phyloP scores from a whole-genome alignment of 2,888 invertebrate genomes.

The Agriopis leucophaearia region DNA sequence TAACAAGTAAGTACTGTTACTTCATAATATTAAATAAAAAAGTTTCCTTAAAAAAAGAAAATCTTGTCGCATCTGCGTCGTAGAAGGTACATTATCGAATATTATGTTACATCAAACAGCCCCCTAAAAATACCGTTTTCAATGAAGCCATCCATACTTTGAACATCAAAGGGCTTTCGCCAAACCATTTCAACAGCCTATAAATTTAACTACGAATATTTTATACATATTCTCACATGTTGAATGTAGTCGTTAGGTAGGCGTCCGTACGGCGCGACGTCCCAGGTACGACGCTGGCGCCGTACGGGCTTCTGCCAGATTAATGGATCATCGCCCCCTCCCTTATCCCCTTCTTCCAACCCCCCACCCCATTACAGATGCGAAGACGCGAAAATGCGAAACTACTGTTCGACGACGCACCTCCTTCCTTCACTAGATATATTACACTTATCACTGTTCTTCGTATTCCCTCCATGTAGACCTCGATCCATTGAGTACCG shows the following conservation, averaged over 20 bases:
- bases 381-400: slow-evolving; percentile 65
- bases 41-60: too few species aligned
- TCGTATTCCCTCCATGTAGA: slow-evolving; percentile 30
- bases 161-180: slow-evolving; percentile 37
- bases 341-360: slow-evolving; percentile 55
- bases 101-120: slow-evolving; percentile 26
- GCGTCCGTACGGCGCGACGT: slow-evolving; percentile 84
- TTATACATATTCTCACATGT: slow-evolving; percentile 68
- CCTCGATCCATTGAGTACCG: slow-evolving; percentile 39
- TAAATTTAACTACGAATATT: slow-evolving; percentile 49
- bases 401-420: slow-evolving; percentile 80
- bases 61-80: neutral
- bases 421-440: slow-evolving; percentile 75
- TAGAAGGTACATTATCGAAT: slow-evolving; percentile 13
- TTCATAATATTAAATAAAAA: neutral
- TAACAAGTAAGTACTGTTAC: too few species aligned
- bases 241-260: slow-evolving; percentile 82
- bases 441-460: slow-evolving; percentile 71
- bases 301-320: slow-evolving; percentile 93
- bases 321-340: slow-evolving; percentile 94
- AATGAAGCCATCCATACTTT: slow-evolving; percentile 22
- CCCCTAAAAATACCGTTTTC: slow-evolving; percentile 17
- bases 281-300: slow-evolving; percentile 88
- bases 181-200: slow-evolving; percentile 44
- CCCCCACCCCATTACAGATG: slow-evolving; percentile 66